A percentile compares a stretch with the other conserved stretches of the same genome.
Evolutionary conservation across 2,113 vertebrate genomes (phyloP).

Genomic region (Gallinago paraguaiae): DNA sequence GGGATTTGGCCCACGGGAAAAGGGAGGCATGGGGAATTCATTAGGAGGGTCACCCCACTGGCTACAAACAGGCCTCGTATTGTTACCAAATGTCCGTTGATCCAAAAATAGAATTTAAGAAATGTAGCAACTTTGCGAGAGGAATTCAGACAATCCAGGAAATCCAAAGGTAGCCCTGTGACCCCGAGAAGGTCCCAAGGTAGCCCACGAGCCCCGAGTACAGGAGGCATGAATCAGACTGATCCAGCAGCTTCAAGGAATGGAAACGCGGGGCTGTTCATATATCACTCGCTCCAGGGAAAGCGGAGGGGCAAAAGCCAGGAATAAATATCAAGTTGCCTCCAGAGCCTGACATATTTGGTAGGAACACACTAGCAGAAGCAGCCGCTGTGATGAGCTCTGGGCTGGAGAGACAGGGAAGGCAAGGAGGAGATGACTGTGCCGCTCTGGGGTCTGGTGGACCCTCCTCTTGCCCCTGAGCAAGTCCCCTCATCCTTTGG

Average conservation of each 20-base stretch:
- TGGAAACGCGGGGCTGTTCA: neutral
- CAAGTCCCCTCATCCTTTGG: accelerated
- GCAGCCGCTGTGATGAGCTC: neutral
- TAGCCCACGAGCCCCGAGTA: neutral
- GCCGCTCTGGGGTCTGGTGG: neutral
- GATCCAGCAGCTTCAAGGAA: neutral
- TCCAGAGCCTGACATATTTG: neutral
- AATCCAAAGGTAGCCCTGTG: slow-evolving; percentile 45
- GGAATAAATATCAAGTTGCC: neutral
- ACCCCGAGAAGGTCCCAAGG: slow-evolving; percentile 15
- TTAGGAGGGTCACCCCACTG: slow-evolving; percentile 22
- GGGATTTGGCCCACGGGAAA: neutral
- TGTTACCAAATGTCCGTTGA: slow-evolving; percentile 34
- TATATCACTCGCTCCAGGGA: neutral
- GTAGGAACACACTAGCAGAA: neutral
- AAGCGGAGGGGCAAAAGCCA: neutral
- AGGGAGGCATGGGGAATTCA: slow-evolving; percentile 5
- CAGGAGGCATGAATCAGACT: neutral
- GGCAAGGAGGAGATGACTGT: accelerated
- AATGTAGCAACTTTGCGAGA: slow-evolving; percentile 8
- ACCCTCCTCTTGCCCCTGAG: neutral
- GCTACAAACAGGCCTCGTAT: slow-evolving; percentile 11
- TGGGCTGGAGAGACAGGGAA: accelerated
- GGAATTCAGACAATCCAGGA: slow-evolving; percentile 61
- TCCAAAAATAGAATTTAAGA: slow-evolving; percentile 57